phyloP scores from a whole-genome alignment of 1,140 invertebrate genomes.

The Hyphantria cunea region DNA sequence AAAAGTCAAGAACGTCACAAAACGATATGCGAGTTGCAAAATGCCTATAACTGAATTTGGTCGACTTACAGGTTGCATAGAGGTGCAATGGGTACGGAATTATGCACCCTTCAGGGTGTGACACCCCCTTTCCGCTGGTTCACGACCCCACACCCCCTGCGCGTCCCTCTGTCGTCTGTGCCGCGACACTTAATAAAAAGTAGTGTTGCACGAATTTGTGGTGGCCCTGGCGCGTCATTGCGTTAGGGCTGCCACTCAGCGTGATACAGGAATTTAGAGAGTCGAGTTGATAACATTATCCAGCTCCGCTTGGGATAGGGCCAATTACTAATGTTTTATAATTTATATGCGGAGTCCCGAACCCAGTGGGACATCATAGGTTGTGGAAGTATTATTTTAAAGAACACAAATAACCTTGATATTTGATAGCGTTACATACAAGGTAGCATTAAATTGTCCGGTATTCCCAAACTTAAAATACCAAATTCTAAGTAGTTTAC shows the following conservation, averaged over 20 bases:
- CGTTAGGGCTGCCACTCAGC: slow-evolving; percentile 35
- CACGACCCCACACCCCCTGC: slow-evolving; percentile 10
- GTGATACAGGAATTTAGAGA: no score
- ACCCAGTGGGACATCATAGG: no score
- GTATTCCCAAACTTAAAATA: no score
- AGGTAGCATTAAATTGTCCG: no score
- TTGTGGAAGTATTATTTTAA: no score
- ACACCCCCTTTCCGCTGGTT: slow-evolving; percentile 8
- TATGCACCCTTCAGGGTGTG: slow-evolving; percentile 52
- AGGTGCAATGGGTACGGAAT: slow-evolving; percentile 49
- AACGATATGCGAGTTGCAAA: slow-evolving; percentile 40
- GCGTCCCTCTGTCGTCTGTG: slow-evolving; percentile 18
- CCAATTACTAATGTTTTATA: no score
- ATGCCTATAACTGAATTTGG: slow-evolving; percentile 54
- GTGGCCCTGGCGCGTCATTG: slow-evolving; percentile 32
- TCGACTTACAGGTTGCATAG: slow-evolving; percentile 45
- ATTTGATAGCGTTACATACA: no score
- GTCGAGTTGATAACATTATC: no score
- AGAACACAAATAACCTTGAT: no score
- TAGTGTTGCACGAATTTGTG: slow-evolving; percentile 48
- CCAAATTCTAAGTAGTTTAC: no score
- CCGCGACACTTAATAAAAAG: slow-evolving; percentile 49
- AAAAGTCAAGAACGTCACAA: slow-evolving; percentile 22
- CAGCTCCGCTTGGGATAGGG: no score
- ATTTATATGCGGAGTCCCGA: no score